Base-by-base conservation (phyloP, 2,888 invertebrate species). In the Oligia fasciuncula region DNA sequence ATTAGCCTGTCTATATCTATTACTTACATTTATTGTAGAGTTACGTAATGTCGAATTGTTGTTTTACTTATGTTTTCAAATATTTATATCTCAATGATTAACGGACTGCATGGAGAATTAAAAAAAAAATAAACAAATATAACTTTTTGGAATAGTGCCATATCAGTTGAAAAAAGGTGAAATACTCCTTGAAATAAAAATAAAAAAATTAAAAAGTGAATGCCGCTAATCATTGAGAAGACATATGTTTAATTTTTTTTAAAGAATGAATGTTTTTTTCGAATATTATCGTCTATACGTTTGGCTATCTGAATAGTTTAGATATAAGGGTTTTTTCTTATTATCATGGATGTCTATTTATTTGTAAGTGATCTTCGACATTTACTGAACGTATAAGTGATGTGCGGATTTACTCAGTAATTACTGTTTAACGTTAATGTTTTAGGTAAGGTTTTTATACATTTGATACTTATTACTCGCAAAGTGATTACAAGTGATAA, bases 401-500 rank as follows among this genome's bases (percentile, higher is more conserved):
- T 92, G 92, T 93, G 95, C 94, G 95, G 94, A 93, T 95, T 94
- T 95, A 96, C 95, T 96, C 95, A 93, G 90, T 94, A 94, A 95
- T 40, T 81, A 81, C 92, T 93, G 93, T 94, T 94, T 94, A 94
- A 94, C 87, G 93, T 95, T 95, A 95, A 95, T 83, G 87, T 92
- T 93, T 91, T 94, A 95, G 94, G 90, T 95, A 95, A 96, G 94
- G 93, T 95, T 96, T 92, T 96, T 95, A 96, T 96, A 97, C 96
- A 96, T 96, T 97, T 96, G 96, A 96, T 96, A 97, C 96, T 95
- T 96, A 95, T 93, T 94, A 96, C 94, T 95, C 95, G 95, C 95
- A 95, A 96, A 94, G 96, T 96, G 96, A 96, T 96, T 95, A 94
- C 93, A 97, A 95, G 96, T 96, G 96, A 97, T 96, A 96, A 94